Evolutionary conservation across 1,140 invertebrate genomes (phyloP).

Genomic region (Ostrea edulis): DNA sequence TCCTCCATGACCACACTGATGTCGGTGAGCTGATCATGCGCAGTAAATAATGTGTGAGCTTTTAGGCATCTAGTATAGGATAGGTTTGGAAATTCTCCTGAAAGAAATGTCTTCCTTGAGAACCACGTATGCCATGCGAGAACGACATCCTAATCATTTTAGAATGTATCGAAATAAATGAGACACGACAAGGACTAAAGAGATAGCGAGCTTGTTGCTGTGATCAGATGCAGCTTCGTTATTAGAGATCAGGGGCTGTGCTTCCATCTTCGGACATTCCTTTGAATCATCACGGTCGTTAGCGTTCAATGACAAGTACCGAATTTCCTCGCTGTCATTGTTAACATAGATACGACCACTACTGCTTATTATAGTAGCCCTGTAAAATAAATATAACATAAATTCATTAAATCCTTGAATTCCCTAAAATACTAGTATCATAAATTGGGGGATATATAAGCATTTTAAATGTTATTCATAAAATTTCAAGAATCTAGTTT

Average conservation of each 20-base stretch:
- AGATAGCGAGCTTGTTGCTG: background rate
- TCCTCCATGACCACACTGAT: too few species aligned
- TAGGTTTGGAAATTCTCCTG: too few species aligned
- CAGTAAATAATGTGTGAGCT: too few species aligned
- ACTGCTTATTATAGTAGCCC: background rate
- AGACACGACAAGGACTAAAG: background rate
- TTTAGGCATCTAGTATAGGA: too few species aligned
- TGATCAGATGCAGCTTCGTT: background rate
- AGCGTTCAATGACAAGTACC: background rate
- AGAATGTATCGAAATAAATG: background rate
- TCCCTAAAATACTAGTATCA: too few species aligned
- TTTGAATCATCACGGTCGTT: background rate
- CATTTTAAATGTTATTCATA: too few species aligned
- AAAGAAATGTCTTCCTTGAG: too few species aligned
- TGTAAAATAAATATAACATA: background rate
- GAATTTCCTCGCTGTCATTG: constrained; percentile 11
- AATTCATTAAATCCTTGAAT: background rate
- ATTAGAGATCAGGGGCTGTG: background rate
- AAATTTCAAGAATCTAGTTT: too few species aligned
- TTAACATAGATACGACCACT: background rate
- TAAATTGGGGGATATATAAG: too few species aligned
- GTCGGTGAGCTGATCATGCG: too few species aligned
- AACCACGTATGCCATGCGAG: background rate
- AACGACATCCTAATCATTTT: background rate
- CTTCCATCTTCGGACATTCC: constrained; percentile 11